These are phyloP conservation scores for Bombus difficillimus DNA, from an alignment of 1,140 invertebrate species.

Conservation along the genomic window DNA sequence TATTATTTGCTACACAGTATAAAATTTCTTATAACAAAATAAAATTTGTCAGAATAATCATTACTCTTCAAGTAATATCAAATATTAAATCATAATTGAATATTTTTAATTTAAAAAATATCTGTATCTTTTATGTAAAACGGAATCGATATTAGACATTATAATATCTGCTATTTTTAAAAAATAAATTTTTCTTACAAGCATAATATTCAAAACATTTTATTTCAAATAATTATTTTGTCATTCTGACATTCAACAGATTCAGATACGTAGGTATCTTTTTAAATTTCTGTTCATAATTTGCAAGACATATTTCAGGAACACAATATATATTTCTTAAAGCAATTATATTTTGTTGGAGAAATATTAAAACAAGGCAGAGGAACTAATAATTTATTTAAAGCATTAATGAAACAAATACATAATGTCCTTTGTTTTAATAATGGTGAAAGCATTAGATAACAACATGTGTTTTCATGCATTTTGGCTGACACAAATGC, in stretches of 20 bases:
- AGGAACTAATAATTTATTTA: background rate
- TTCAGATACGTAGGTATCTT: constrained; percentile 8
- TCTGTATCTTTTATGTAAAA: constrained; percentile 31
- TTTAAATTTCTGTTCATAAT: constrained; percentile 1
- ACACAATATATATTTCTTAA: background rate
- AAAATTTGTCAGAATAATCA: background rate
- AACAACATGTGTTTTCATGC: constrained; percentile 47
- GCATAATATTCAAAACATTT: constrained; percentile 7
- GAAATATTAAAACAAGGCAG: background rate
- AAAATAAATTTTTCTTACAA: background rate
- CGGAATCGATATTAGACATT: background rate
- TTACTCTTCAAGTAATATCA: background rate
- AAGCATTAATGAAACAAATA: background rate
- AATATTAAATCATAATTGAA: constrained; percentile 10
- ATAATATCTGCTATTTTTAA: background rate
- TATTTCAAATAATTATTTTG: constrained; percentile 4
- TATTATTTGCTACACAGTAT: background rate
- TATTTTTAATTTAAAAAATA: constrained; percentile 40
- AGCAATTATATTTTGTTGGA: background rate
- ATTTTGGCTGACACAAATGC: constrained; percentile 52
- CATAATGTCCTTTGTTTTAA: constrained; percentile 1
- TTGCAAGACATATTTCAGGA: constrained; percentile 13
- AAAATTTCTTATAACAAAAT: constrained; percentile 15
- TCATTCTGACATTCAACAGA: background rate
- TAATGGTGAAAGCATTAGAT: constrained; percentile 13